phyloP scores from a whole-genome alignment of 2,797 vertebrate species.

The Enteromius anoplus region DNA sequence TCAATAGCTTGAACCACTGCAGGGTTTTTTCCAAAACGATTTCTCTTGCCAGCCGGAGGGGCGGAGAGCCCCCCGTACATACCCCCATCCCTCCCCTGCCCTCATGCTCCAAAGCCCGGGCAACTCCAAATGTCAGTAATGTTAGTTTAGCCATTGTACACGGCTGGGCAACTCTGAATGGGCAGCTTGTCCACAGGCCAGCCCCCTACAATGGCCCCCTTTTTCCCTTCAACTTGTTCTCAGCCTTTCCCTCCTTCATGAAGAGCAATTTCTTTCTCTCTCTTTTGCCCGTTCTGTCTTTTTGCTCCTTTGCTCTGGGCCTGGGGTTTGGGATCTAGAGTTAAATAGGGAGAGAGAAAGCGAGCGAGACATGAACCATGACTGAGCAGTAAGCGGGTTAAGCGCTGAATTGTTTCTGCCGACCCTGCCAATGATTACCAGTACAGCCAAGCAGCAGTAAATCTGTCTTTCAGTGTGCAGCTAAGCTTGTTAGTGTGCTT shows the following conservation, averaged over 20 bases:
- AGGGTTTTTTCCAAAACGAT: constrained; percentile 66
- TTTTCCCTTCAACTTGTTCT: constrained; percentile 80
- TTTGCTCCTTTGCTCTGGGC: constrained; percentile 65
- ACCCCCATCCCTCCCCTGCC: constrained; percentile 61
- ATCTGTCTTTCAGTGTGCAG: constrained; percentile 70
- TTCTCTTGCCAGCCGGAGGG: constrained; percentile 58
- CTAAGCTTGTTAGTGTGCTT: constrained; percentile 74
- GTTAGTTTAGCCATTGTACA: constrained; percentile 97
- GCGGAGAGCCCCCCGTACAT: constrained; percentile 30
- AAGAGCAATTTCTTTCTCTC: constrained; percentile 69
- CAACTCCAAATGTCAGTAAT: constrained; percentile 84
- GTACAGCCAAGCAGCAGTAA: constrained; percentile 66
- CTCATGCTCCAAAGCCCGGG: constrained; percentile 73
- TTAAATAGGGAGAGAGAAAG: constrained; percentile 50
- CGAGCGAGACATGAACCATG: constrained; percentile 68
- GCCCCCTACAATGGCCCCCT: constrained; percentile 84
- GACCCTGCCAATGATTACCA: constrained; percentile 71
- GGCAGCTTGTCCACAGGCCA: constrained; percentile 85
- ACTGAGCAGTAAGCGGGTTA: constrained; percentile 66
- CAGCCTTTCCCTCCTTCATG: constrained; percentile 70
- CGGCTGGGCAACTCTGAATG: constrained; percentile 90
- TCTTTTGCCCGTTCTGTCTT: constrained; percentile 34
- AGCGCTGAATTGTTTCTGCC: constrained; percentile 69
- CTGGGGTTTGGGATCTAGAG: constrained; percentile 62
- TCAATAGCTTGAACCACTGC: constrained; percentile 71